phyloP scores from a whole-genome alignment of 2,113 vertebrate genomes.

The Delphinus delphis region DNA sequence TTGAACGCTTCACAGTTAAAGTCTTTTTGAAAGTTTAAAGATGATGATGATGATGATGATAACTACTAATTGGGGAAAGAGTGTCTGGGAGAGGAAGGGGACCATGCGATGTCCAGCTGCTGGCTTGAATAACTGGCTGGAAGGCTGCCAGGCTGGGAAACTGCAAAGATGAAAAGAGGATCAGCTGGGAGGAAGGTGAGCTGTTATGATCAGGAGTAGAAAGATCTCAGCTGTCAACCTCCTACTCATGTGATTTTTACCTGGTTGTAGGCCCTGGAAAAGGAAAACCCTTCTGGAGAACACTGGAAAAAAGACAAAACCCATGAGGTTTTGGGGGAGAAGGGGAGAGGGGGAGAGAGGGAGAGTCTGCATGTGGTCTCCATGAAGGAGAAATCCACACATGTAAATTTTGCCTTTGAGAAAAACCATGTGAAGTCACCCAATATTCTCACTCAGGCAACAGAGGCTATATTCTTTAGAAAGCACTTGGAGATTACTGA shows the following conservation, averaged over 20 bases:
- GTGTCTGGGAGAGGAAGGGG: not conserved
- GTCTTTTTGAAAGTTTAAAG: not conserved
- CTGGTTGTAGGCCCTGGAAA: not conserved
- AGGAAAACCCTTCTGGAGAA: not conserved
- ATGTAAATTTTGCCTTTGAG: not conserved
- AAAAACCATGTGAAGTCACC: not conserved
- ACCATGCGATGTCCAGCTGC: not conserved
- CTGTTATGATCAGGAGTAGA: rapidly evolving
- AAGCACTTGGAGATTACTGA: not conserved
- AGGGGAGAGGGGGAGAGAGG: too few species aligned
- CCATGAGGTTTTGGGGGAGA: not conserved
- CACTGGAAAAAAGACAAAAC: not conserved
- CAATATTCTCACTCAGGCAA: not conserved
- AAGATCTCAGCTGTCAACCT: not conserved
- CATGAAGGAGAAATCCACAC: not conserved
- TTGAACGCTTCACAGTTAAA: not conserved
- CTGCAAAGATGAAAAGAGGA: not conserved
- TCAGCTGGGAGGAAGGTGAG: not conserved
- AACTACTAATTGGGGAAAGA: not conserved
- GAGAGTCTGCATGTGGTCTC: not conserved
- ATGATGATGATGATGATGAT: not conserved
- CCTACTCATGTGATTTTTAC: not conserved
- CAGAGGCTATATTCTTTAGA: not conserved
- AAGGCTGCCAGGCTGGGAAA: not conserved
- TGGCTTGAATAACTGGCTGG: not conserved